phyloP scores from a whole-genome alignment of 2,113 vertebrate genomes.

The Psephotus haematonotus region DNA sequence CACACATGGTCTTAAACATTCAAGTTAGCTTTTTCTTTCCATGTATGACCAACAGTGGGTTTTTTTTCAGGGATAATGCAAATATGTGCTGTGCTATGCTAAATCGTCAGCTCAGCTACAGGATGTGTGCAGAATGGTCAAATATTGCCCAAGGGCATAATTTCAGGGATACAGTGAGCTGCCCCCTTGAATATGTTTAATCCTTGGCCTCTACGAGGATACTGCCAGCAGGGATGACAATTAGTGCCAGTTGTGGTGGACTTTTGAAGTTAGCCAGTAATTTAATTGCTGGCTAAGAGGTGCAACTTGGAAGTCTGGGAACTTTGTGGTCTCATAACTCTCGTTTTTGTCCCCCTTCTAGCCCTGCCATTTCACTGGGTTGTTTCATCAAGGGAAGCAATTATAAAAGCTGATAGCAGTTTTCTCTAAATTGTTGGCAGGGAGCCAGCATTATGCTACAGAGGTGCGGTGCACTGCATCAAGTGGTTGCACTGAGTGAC shows the following conservation, averaged over 20 bases:
- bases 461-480: slow-evolving; percentile 57
- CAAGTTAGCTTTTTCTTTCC: not conserved
- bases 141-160: not conserved
- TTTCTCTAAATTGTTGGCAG: slow-evolving; percentile 58
- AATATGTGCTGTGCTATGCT: not conserved
- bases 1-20: not conserved
- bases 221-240: not conserved
- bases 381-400: slow-evolving; percentile 65
- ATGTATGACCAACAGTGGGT: not conserved
- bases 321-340: slow-evolving; percentile 39
- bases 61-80: not conserved
- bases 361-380: slow-evolving; percentile 26
- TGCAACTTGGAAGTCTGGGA: slow-evolving; percentile 42
- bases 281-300: slow-evolving; percentile 35
- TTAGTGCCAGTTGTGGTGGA: not conserved
- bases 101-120: not conserved
- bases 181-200: not conserved
- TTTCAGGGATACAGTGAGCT: not conserved
- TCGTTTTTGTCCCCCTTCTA: not conserved
- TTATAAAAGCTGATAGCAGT: slow-evolving; percentile 63
- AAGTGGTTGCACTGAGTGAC: slow-evolving; percentile 63
- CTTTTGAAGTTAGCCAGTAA: slow-evolving; percentile 5
- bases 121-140: not conserved
- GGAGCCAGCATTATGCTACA: slow-evolving; percentile 57
- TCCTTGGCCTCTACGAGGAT: not conserved